Conservation (phyloP, 2,797 vertebrate species). For the Sarcoramphus papa region DNA sequence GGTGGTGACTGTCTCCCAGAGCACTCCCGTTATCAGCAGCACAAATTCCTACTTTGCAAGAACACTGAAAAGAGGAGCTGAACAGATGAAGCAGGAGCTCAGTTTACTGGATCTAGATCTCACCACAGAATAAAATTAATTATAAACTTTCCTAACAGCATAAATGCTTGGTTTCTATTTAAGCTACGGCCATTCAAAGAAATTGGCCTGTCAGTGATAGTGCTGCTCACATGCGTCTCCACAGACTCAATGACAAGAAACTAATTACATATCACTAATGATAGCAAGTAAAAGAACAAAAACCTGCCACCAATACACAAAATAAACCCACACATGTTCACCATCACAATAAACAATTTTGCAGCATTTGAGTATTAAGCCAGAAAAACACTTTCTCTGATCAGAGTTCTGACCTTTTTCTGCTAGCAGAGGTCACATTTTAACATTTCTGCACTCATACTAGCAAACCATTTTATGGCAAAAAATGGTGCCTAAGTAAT, state of each 20-base stretch:
- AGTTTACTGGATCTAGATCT: background rate
- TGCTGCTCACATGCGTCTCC: background rate
- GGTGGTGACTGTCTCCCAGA: background rate
- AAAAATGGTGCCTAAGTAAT: background rate
- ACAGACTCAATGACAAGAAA: background rate
- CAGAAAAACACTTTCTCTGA: background rate
- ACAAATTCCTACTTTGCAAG: background rate
- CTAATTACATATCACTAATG: background rate
- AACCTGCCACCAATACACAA: background rate
- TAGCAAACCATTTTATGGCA: background rate
- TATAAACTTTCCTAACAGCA: background rate
- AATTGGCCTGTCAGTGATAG: background rate
- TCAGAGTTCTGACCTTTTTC: background rate
- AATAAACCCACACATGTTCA: background rate
- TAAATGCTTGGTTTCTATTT: background rate
- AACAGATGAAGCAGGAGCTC: background rate
- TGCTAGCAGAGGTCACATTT: background rate
- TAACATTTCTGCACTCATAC: background rate
- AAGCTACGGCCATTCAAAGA: background rate
- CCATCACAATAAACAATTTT: background rate
- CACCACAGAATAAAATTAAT: background rate
- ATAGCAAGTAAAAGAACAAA: background rate
- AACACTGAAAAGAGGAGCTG: background rate
- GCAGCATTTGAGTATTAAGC: background rate
- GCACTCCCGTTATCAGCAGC: background rate